phyloP scores from a whole-genome alignment of 1,140 invertebrate species.

The Pinna nobilis region DNA sequence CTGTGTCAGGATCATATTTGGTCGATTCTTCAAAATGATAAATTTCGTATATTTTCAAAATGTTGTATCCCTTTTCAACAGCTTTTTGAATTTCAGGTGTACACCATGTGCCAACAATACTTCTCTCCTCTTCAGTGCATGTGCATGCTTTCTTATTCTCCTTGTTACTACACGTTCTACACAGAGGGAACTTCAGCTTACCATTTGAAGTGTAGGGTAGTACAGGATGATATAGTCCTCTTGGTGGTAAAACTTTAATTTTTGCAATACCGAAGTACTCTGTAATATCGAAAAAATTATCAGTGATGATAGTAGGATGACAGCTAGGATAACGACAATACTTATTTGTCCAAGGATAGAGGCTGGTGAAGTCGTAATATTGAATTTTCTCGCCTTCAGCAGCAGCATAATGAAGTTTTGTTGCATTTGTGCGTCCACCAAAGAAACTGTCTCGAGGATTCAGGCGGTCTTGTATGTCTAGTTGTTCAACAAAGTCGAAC shows the following conservation, averaged over 20 bases:
- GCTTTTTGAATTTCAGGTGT: constrained; percentile 71
- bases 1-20: constrained; percentile 8
- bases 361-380: constrained; percentile 44
- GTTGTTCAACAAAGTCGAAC: neutral
- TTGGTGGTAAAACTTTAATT: constrained; percentile 24
- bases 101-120: constrained; percentile 71
- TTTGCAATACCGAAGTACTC: constrained; percentile 26
- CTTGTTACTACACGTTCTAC: constrained; percentile 27
- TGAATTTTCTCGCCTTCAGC: constrained; percentile 24
- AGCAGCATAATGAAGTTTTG: constrained; percentile 26
- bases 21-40: constrained; percentile 55
- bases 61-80: constrained; percentile 63
- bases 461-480: constrained; percentile 29
- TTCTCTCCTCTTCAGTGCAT: constrained; percentile 47
- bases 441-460: constrained; percentile 38
- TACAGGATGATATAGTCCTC: constrained; percentile 21
- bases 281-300: constrained; percentile 7
- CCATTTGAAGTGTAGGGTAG: constrained; percentile 24
- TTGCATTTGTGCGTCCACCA: constrained; percentile 36
- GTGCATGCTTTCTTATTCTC: constrained; percentile 27
- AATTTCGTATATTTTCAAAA: constrained; percentile 71
- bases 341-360: constrained; percentile 41
- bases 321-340: constrained; percentile 26
- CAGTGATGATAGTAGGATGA: constrained; percentile 32
- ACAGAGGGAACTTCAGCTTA: constrained; percentile 31